Evolutionary conservation across 2,797 vertebrate genomes (phyloP).

Genomic region (Bucorvus abyssinicus): DNA sequence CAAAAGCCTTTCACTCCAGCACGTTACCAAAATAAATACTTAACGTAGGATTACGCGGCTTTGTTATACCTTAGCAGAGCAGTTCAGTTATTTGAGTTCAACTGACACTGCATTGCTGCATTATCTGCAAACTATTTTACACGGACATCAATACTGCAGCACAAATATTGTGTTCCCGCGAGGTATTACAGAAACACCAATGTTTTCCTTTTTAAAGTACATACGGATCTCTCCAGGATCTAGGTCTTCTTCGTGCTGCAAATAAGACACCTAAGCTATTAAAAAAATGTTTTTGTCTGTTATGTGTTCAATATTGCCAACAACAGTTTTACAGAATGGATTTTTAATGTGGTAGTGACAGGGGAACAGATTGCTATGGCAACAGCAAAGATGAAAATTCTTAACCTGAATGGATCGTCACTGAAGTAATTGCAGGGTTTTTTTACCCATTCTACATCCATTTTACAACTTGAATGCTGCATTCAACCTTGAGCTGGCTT

Average conservation of each 20-base stretch:
- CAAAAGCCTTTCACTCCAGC: background rate
- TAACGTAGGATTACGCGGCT: background rate
- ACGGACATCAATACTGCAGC: background rate
- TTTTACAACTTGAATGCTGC: constrained; percentile 69
- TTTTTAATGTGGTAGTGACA: constrained; percentile 79
- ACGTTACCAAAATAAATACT: background rate
- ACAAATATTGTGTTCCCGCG: background rate
- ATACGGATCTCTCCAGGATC: constrained; percentile 18
- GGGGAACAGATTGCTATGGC: constrained; percentile 83
- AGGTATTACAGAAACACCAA: background rate
- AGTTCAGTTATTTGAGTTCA: constrained; percentile 25
- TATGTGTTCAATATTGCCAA: constrained; percentile 67
- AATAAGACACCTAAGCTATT: constrained; percentile 51
- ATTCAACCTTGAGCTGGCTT: constrained; percentile 73
- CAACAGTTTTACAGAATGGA: constrained; percentile 66
- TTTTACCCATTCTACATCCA: constrained; percentile 78
- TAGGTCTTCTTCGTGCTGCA: background rate
- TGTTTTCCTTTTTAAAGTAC: background rate
- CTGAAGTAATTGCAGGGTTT: constrained; percentile 83
- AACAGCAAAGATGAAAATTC: constrained; percentile 87
- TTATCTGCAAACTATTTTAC: constrained; percentile 37
- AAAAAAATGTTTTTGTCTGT: constrained; percentile 59
- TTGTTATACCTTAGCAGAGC: background rate
- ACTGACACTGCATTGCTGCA: background rate
- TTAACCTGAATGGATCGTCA: constrained; percentile 85